Percentiles rank a stretch among this genome's conserved stretches.
phyloP scores from a whole-genome alignment of 2,797 vertebrate species.

The Sandelia bainsii region DNA sequence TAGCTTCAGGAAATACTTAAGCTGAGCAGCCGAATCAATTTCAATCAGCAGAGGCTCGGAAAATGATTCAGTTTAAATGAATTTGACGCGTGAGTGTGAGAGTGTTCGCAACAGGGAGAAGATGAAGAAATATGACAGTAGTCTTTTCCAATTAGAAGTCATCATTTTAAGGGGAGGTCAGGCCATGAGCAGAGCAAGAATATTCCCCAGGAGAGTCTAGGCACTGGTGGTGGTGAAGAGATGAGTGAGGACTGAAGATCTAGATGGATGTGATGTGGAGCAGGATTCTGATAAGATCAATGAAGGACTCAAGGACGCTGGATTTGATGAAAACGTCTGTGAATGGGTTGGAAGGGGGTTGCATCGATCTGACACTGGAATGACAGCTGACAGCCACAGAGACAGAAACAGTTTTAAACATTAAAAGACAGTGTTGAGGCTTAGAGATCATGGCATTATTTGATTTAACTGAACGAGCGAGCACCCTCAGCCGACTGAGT shows the following conservation, averaged over 20 bases:
- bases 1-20: not conserved
- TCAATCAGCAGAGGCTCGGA: slow-evolving; percentile 1
- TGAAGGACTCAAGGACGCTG: not conserved
- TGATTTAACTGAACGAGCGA: not conserved
- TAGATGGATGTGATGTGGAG: not conserved
- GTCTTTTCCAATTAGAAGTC: not conserved
- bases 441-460: not conserved
- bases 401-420: not conserved
- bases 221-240: not conserved
- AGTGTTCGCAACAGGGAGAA: not conserved
- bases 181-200: not conserved
- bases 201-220: not conserved
- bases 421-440: not conserved
- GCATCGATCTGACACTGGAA: not conserved
- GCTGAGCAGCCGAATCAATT: not conserved
- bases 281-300: not conserved
- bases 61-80: not conserved
- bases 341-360: not conserved
- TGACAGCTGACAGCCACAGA: not conserved
- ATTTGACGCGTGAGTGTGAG: not conserved
- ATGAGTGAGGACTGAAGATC: not conserved
- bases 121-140: not conserved
- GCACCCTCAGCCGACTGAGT: not conserved
- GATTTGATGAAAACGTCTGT: not conserved
- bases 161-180: not conserved